Evolutionary conservation across 1,140 invertebrate genomes (phyloP).

Genomic region (Ceratosolen fusciceps): DNA sequence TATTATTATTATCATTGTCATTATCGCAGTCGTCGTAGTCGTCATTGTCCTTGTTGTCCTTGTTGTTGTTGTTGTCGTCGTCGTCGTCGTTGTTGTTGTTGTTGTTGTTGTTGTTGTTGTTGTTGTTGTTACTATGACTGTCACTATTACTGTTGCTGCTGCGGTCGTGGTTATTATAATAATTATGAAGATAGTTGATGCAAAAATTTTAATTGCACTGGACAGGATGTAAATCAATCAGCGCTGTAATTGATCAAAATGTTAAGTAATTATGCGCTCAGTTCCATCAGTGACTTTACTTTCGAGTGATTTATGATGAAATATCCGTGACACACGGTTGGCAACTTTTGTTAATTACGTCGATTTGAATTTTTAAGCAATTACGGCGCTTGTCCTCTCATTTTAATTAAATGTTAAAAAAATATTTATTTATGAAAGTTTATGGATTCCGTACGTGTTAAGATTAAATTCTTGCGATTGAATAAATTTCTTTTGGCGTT

Average conservation of each 20-base stretch:
- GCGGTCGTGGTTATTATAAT: too few relatives aligned
- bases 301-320: slow-evolving; percentile 26
- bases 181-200: neutral
- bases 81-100: too few relatives aligned
- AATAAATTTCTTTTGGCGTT: too few relatives aligned
- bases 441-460: too few relatives aligned
- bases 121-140: too few relatives aligned
- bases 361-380: slow-evolving; percentile 5
- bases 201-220: neutral
- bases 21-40: too few relatives aligned
- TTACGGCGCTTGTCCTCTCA: slow-evolving; percentile 21
- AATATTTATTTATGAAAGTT: neutral
- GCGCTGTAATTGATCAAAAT: slow-evolving; percentile 19
- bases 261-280: neutral
- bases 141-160: too few relatives aligned
- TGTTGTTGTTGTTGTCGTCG: too few relatives aligned
- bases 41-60: too few relatives aligned
- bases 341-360: slow-evolving; percentile 25
- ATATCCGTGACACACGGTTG: slow-evolving; percentile 4
- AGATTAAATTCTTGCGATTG: too few relatives aligned
- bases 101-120: too few relatives aligned
- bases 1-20: too few relatives aligned
- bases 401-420: neutral
- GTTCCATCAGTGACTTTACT: slow-evolving; percentile 9
- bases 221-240: slow-evolving; percentile 29